phyloP scores from a whole-genome alignment of 2,797 vertebrate species.

The Brachymystax lenok region DNA sequence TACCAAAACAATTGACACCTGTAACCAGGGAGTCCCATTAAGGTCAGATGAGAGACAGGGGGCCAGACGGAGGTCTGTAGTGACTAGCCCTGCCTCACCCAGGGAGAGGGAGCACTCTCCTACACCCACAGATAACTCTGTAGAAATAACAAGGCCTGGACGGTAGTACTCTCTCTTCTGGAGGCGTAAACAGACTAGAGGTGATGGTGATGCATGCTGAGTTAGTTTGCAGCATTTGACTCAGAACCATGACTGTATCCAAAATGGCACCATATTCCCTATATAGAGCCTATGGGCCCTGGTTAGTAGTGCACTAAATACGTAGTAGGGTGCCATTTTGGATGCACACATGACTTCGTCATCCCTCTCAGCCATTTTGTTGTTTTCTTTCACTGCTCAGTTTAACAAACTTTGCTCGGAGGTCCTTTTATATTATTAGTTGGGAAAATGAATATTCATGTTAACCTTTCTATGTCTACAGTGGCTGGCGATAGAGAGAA shows the following conservation, averaged over 20 bases:
- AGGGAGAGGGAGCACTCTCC: background rate
- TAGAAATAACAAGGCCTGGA: background rate
- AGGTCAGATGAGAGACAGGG: background rate
- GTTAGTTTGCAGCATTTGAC: constrained; percentile 20
- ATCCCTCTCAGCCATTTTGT: constrained; percentile 3
- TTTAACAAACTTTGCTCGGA: constrained; percentile 15
- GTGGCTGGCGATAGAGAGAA: background rate
- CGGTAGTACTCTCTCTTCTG: background rate
- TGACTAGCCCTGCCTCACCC: background rate
- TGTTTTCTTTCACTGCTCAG: constrained; percentile 14
- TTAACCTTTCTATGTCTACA: constrained; percentile 7
- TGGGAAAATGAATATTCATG: background rate
- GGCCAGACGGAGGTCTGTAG: background rate
- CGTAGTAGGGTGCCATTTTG: background rate
- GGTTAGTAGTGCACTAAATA: background rate
- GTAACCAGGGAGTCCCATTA: background rate
- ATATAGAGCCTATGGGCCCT: background rate
- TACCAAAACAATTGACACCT: background rate
- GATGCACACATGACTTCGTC: background rate
- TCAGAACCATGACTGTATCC: constrained; percentile 1
- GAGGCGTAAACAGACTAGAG: constrained; percentile 6
- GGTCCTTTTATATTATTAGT: background rate
- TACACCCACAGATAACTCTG: background rate
- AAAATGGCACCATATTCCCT: background rate
- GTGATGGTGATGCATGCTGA: constrained; percentile 26